Conservation (phyloP, 2,113 vertebrate genomes). For the Pelodiscus sinensis region DNA sequence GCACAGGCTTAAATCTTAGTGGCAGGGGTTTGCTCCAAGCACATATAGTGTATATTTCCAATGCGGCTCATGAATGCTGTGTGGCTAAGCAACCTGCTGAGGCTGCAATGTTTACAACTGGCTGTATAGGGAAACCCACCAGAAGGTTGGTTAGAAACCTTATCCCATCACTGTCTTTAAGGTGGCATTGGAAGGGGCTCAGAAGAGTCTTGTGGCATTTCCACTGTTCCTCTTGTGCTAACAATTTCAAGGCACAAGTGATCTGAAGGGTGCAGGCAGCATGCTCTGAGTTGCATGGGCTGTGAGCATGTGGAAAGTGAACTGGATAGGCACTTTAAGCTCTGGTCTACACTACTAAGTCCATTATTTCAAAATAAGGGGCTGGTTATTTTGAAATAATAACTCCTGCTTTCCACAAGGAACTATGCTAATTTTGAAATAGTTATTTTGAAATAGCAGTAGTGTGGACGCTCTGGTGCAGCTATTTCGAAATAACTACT, state of each 20-base stretch:
- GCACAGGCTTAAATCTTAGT: not conserved
- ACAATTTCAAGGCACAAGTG: not conserved
- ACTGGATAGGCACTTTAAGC: not conserved
- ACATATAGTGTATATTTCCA: not conserved
- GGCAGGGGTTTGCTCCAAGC: not conserved
- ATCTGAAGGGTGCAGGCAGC: no score
- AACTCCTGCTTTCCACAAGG: no score
- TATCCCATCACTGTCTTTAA: not conserved
- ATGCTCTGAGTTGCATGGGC: not conserved
- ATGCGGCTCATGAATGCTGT: not conserved
- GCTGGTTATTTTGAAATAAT: no score
- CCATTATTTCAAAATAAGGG: no score
- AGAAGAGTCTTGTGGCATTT: fast-evolving
- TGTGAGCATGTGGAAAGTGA: not conserved
- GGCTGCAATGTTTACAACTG: not conserved
- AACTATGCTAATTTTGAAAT: no score
- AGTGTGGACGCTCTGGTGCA: no score
- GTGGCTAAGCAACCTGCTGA: not conserved
- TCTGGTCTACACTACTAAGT: no score
- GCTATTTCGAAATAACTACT: no score
- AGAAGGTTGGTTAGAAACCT: not conserved
- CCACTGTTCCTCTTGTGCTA: not conserved
- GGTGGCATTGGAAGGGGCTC: not conserved
- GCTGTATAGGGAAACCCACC: not conserved
- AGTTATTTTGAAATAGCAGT: no score